phyloP scores from a whole-genome alignment of 92 coral and sea anemone genomes.

The Parazoanthus atlanticus region DNA sequence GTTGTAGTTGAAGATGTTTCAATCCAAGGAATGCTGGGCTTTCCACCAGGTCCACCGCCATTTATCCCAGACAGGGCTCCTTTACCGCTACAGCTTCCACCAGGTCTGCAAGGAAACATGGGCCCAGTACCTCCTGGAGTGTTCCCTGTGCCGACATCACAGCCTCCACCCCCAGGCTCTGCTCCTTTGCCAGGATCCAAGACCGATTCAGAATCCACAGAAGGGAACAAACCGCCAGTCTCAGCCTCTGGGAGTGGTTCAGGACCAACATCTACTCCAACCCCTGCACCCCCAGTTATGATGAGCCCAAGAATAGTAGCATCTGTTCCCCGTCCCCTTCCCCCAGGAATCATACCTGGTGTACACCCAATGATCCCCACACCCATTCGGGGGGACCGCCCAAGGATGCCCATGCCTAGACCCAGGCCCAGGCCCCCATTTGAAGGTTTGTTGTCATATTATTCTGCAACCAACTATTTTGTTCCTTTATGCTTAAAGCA shows the following conservation, averaged over 20 bases:
- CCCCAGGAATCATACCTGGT: slow-evolving; percentile 58
- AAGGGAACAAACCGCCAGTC: slow-evolving; percentile 45
- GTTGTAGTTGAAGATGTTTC: slow-evolving; percentile 91
- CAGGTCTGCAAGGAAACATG: slow-evolving; percentile 65
- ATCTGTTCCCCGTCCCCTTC: slow-evolving; percentile 39
- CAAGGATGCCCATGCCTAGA: slow-evolving; percentile 50
- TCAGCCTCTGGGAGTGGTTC: slow-evolving; percentile 52
- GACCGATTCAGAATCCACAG: slow-evolving; percentile 48
- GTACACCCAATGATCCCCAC: slow-evolving; percentile 42
- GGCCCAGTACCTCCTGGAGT: slow-evolving; percentile 67
- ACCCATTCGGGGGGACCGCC: slow-evolving; percentile 48
- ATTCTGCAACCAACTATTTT: not conserved
- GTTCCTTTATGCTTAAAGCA: not conserved
- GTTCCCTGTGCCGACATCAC: slow-evolving; percentile 64
- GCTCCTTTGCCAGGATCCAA: slow-evolving; percentile 48
- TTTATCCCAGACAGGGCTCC: slow-evolving; percentile 86
- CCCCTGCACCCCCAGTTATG: slow-evolving; percentile 31
- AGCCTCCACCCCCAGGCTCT: slow-evolving; percentile 80
- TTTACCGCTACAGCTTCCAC: slow-evolving; percentile 56
- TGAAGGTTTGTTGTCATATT: slow-evolving; percentile 60
- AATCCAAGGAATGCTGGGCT: slow-evolving; percentile 86
- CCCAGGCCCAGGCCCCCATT: slow-evolving; percentile 60
- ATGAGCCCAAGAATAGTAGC: slow-evolving; percentile 15
- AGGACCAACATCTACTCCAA: slow-evolving; percentile 32
- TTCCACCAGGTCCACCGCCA: slow-evolving; percentile 74